Percentiles rank a stretch among this genome's conserved stretches.
These are phyloP conservation scores for Caradrina kadenii DNA, from an alignment of 2,888 invertebrate genomes.

Conservation along the genomic window DNA sequence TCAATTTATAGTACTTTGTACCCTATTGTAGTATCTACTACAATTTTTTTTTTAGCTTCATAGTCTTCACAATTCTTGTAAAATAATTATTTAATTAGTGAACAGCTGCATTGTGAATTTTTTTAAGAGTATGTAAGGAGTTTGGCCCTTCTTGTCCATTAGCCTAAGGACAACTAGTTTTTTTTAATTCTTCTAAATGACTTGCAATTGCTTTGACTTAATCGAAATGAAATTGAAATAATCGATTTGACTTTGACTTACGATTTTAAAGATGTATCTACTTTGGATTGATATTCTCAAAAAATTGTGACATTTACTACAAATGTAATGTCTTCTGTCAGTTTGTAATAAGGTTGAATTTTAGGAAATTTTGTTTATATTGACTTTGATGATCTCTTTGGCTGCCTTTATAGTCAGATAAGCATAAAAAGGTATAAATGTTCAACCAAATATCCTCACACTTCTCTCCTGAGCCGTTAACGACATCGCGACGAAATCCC, in stretches of 20 bases:
- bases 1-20: no score
- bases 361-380: constrained; percentile 20
- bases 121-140: no score
- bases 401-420: constrained; percentile 45
- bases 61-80: no score
- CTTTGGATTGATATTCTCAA: background rate
- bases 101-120: no score
- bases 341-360: background rate
- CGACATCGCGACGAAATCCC: constrained; percentile 56
- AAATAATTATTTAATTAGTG: no score
- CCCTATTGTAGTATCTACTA: no score
- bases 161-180: no score
- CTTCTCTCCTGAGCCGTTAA: constrained; percentile 44
- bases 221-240: no score
- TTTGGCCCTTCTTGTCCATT: no score
- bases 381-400: constrained; percentile 22
- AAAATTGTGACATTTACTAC: constrained; percentile 12
- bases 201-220: no score
- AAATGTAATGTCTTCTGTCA: background rate
- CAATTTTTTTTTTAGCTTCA: no score
- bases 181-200: no score
- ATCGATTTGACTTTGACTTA: background rate
- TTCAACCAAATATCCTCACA: constrained; percentile 52
- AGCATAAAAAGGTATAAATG: constrained; percentile 47
- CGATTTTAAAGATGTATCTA: background rate